Evolutionary conservation across 2,888 invertebrate species (phyloP), one percentile per base, ranked within the genome.

Genomic region (Mythimna ferrago): DNA sequence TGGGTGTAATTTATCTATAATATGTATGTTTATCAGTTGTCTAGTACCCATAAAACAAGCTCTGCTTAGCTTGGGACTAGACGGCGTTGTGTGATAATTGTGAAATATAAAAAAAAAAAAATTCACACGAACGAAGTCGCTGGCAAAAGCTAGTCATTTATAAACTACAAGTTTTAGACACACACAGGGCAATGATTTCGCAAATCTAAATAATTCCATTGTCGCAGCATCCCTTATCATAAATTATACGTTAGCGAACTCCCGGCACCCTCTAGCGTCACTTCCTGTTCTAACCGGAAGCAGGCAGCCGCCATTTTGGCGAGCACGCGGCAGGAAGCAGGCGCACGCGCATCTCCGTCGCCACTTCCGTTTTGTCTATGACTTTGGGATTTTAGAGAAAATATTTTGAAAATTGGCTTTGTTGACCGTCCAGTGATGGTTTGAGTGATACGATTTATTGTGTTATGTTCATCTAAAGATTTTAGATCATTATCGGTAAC

Each of bases 241-340:
- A 95, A 95, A 94, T 95, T 94, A 95, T 94, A 89, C 90, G 89
- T 68, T 80, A 77, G 87, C 88, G 87, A 80, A 76, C 74, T 86
- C 76, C 72, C 86, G 86, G 86, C 93, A 92, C 94, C 95, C 94
- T 92, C 80, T 87, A 90, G 89, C 90, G 90, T 88, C 87, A 91
- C 89, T 92, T 93, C 93, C 93, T 91, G 84, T 85, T 86, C 83
- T 85, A 81, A 79, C 88, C 93, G 95, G 96, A 96, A 95, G 92
- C 86, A 81, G 87, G 88, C 91, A 86, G 95, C 95, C 94, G 96
- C 96, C 96, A 96, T 96, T 95, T 96, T 96, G 95, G 91, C 91
- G 90, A 90, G 92, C 95, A 95, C 95, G 95, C 93, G 95, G 93
- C 95, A 92, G 95, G 95, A 95, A 94, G 92, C 89, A 84, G 89